Percentiles rank a stretch among this genome's conserved stretches.
phyloP scores from a whole-genome alignment of 2,888 invertebrate species.

The Ochlodes sylvanus region DNA sequence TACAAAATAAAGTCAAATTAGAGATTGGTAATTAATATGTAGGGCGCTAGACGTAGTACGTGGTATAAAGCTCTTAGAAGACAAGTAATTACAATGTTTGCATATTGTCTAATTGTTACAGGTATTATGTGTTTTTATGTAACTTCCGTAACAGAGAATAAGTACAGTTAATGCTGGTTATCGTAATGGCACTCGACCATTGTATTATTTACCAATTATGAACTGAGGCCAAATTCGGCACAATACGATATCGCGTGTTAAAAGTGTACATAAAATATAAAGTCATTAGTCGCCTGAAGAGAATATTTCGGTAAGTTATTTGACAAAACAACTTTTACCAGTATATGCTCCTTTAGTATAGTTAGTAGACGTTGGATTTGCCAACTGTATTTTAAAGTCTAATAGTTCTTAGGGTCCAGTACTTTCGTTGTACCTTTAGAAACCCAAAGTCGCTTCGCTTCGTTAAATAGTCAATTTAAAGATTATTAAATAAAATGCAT shows the following conservation, averaged over 20 bases:
- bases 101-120: conserved; percentile 9
- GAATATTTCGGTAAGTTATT: conserved; percentile 79
- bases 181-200: conserved; percentile 37
- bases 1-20: too few species aligned
- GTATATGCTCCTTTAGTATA: too few species aligned
- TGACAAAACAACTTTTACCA: conserved; percentile 1
- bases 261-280: conserved; percentile 75
- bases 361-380: too few species aligned
- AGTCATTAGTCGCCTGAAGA: conserved; percentile 84
- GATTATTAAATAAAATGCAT: too few species aligned
- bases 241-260: conserved; percentile 52
- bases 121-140: conserved; percentile 33
- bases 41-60: too few species aligned
- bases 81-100: not conserved
- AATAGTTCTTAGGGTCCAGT: too few species aligned
- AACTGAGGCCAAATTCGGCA: conserved; percentile 44
- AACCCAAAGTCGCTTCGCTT: too few species aligned
- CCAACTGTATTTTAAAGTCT: too few species aligned
- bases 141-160: conserved; percentile 15
- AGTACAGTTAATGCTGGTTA: conserved; percentile 13
- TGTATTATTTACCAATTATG: conserved; percentile 40
- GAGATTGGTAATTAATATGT: too few species aligned
- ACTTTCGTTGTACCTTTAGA: too few species aligned
- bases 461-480: too few species aligned
- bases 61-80: not conserved